Base-by-base conservation (phyloP, 2,888 invertebrate genomes). In the Spodoptera picta region DNA sequence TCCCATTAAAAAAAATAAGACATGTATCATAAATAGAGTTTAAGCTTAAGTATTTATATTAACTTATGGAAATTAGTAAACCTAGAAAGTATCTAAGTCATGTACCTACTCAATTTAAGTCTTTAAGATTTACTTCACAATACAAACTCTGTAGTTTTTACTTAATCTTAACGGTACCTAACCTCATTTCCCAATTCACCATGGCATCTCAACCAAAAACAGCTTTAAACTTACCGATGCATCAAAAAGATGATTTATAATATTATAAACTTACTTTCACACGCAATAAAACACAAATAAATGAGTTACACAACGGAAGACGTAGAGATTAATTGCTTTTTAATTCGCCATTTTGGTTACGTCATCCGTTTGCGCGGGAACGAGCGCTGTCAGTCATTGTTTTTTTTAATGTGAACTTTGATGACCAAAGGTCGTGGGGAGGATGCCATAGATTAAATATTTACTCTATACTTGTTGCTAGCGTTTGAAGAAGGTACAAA, bases 331-430 rank as follows among this genome's bases (percentile, higher is more conserved):
- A 92, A 92, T 92, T 91, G 88, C 90, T 87, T 91, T 92, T 91
- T 91, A 92, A 92, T 92, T 89, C 90, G 90, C 91, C 88, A 92
- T 91, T 90, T 91, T 87, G 71, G 85, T 87, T 90, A 84, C 87
- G 84, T 87, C 79, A 79, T 71, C 55, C 70, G 36, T 71, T 74
- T 72, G 74, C 69, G 79, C 79, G 79, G 79, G 79, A 79, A 78
- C 67, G 55, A 49, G 68, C 59, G 27, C 24, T 47, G 65, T 56
- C 45, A 47, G 44, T 58, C 47, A 65, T 56, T 49, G 54, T 48
- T 61, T 56, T 59, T 72, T 73, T 66, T 68, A 41, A 56, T 57
- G 64, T 61, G 58, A 54, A 53, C 50, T 51, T 75, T 70, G 46
- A 70, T 66, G 72, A 72, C 48, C 58, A 52, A 59, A 71, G 76